Percentiles rank a stretch among this genome's conserved stretches.
phyloP scores from a whole-genome alignment of 2,797 vertebrate species.

The Sitta carolinensis region DNA sequence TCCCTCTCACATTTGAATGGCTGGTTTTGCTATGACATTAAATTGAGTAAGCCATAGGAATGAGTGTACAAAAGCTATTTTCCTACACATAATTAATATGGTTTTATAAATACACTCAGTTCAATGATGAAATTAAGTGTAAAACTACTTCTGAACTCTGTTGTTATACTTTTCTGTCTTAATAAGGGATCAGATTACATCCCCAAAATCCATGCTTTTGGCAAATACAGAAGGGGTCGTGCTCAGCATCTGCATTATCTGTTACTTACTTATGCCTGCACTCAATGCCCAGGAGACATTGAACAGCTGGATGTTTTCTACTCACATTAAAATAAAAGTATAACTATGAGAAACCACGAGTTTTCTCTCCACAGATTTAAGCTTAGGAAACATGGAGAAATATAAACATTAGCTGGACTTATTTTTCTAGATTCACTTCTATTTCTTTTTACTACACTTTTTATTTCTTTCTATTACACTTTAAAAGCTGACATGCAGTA shows the following conservation, averaged over 20 bases:
- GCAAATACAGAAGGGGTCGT: background rate
- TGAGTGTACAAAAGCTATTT: background rate
- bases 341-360: background rate
- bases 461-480: background rate
- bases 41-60: background rate
- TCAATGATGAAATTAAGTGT: background rate
- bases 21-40: background rate
- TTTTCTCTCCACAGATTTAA: background rate
- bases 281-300: background rate
- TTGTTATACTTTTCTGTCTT: background rate
- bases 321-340: background rate
- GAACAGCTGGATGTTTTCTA: background rate
- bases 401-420: background rate
- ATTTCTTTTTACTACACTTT: background rate
- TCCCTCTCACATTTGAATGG: background rate
- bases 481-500: background rate
- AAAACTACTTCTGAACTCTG: background rate
- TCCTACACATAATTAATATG: background rate
- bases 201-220: background rate
- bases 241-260: background rate
- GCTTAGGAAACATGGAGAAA: background rate
- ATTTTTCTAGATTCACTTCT: background rate
- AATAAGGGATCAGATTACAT: background rate
- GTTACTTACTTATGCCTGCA: background rate
- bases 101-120: background rate